Evolutionary conservation across 2,888 invertebrate genomes (phyloP).

Genomic region (Xestia sexstrigata): DNA sequence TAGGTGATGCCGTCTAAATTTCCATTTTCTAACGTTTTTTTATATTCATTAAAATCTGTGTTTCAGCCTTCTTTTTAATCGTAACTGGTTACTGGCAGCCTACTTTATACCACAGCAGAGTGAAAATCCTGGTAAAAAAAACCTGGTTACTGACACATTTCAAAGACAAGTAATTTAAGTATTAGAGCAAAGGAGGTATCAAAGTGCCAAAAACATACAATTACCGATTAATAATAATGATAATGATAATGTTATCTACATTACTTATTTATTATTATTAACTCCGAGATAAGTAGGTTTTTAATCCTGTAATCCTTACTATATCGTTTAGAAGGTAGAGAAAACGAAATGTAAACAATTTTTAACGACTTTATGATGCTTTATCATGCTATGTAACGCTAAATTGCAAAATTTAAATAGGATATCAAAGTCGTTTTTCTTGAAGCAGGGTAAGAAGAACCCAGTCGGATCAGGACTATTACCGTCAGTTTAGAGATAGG

Average conservation of each 20-base stretch:
- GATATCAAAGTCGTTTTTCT: background rate
- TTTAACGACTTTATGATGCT: background rate
- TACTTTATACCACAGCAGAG: too few relatives aligned
- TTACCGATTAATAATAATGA: constrained; percentile 24
- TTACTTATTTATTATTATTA: constrained; percentile 32
- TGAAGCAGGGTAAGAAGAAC: background rate
- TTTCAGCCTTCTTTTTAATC: background rate
- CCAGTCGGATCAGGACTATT: background rate
- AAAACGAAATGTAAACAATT: constrained; percentile 11
- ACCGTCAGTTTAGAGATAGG: background rate
- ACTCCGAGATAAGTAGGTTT: constrained; percentile 28
- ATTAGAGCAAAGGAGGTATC: background rate
- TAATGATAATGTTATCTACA: constrained; percentile 10
- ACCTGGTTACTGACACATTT: background rate
- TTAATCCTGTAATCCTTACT: constrained; percentile 35
- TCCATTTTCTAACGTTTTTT: background rate
- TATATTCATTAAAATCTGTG: background rate
- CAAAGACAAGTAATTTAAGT: background rate
- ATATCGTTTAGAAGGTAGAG: background rate
- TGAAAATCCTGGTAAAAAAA: too few relatives aligned
- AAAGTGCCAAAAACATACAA: constrained; percentile 13
- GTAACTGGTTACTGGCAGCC: background rate
- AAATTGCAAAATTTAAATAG: background rate
- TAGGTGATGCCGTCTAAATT: background rate
- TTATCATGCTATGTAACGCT: background rate